These are phyloP conservation scores for Pipistrellus kuhlii DNA, from an alignment of 2,797 vertebrate genomes.

Conservation along the genomic window DNA sequence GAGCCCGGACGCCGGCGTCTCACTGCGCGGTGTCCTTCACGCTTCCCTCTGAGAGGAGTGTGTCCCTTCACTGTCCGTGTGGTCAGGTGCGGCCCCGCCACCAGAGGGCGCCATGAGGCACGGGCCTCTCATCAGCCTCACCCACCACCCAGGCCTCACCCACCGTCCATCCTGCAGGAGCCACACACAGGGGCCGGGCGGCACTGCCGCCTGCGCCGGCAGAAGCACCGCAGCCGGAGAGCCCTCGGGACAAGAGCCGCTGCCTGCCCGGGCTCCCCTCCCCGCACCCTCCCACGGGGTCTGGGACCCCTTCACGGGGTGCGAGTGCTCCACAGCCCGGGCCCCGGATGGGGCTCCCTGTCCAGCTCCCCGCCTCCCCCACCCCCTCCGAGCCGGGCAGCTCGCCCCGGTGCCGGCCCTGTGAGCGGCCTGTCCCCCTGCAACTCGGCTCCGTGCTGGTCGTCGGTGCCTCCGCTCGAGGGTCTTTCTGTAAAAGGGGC, in stretches of 20 bases:
- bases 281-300: too few relatives aligned
- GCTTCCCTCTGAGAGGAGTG: background rate
- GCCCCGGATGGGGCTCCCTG: rapidly evolving
- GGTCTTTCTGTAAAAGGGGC: background rate
- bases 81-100: rapidly evolving
- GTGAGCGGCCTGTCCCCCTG: too few relatives aligned
- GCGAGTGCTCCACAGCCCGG: background rate
- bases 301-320: rapidly evolving
- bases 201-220: rapidly evolving
- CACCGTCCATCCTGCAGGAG: too few relatives aligned
- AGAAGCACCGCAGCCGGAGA: background rate
- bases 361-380: rapidly evolving
- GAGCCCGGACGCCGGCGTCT: background rate
- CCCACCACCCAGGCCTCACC: background rate
- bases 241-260: rapidly evolving
- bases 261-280: too few relatives aligned
- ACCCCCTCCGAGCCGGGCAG: background rate
- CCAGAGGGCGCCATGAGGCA: rapidly evolving
- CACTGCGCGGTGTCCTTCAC: rapidly evolving
- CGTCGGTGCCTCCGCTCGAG: background rate
- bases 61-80: too few relatives aligned
- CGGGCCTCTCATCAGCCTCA: background rate
- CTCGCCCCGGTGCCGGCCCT: too few relatives aligned
- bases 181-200: too few relatives aligned
- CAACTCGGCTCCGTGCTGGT: rapidly evolving